Evolutionary conservation across 2,797 vertebrate genomes (phyloP).

Genomic region (Acipenser oxyrinchus): DNA sequence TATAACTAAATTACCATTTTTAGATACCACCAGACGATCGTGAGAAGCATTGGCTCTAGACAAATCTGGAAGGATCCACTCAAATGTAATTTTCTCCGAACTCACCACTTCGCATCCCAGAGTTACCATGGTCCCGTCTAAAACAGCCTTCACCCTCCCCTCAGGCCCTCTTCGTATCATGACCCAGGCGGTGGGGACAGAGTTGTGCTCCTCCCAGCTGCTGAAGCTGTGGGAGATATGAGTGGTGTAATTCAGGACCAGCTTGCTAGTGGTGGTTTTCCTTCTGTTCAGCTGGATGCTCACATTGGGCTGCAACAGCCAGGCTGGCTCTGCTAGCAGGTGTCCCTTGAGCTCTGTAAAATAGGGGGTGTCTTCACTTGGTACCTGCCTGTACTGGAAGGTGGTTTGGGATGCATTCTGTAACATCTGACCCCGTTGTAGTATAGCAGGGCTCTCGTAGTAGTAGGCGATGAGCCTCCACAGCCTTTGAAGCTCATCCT

Average conservation of each 20-base stretch:
- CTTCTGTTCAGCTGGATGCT: slow-evolving; percentile 61
- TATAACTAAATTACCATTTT: slow-evolving; percentile 52
- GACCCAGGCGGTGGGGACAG: slow-evolving; percentile 47
- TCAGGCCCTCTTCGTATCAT: slow-evolving; percentile 45
- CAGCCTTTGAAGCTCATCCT: slow-evolving; percentile 60
- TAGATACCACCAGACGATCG: slow-evolving; percentile 37
- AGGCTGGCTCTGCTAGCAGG: slow-evolving; percentile 56
- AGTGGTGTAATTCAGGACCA: slow-evolving; percentile 64
- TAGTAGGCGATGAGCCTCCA: slow-evolving; percentile 72
- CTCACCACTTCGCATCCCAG: slow-evolving; percentile 49
- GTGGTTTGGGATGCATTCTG: slow-evolving; percentile 47
- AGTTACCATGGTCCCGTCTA: slow-evolving; percentile 50
- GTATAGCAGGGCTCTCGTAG: slow-evolving; percentile 63
- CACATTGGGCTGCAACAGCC: slow-evolving; percentile 64
- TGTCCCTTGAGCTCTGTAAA: slow-evolving; percentile 69
- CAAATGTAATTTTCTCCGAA: slow-evolving; percentile 41
- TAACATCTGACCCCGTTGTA: slow-evolving; percentile 50
- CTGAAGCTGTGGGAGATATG: slow-evolving; percentile 46
- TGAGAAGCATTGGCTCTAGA: slow-evolving; percentile 43
- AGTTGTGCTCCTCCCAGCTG: slow-evolving; percentile 26
- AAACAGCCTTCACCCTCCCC: slow-evolving; percentile 42
- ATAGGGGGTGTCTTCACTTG: slow-evolving; percentile 61
- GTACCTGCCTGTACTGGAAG: slow-evolving; percentile 57
- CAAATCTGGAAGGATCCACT: slow-evolving; percentile 67
- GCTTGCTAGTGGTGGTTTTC: slow-evolving; percentile 63